phyloP scores from a whole-genome alignment of 2,888 invertebrate genomes.

The Ryuthela nishihirai region DNA sequence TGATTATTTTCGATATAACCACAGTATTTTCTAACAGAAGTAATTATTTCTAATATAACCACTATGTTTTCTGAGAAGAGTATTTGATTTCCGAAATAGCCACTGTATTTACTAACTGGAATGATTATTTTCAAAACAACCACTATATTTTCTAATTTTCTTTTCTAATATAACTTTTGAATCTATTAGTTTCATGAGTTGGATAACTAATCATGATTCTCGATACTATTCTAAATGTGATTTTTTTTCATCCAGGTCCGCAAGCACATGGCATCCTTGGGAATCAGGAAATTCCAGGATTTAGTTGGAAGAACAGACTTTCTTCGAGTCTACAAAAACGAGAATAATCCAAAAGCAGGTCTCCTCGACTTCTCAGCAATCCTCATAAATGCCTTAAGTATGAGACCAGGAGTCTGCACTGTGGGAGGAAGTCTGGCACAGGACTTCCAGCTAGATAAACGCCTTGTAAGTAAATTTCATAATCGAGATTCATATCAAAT shows the following conservation, averaged over 20 bases:
- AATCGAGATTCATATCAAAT: no score
- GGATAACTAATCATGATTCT: background rate
- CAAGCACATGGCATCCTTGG: constrained; percentile 82
- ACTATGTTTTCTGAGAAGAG: no score
- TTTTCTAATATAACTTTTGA: no score
- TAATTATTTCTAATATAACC: no score
- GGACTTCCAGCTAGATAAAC: constrained; percentile 59
- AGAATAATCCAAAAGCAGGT: constrained; percentile 72
- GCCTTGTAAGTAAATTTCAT: constrained; percentile 74
- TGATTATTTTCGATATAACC: no score
- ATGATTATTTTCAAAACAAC: no score
- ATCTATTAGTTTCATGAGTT: no score
- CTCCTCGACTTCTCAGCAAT: constrained; percentile 79
- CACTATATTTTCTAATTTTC: no score
- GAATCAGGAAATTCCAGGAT: constrained; percentile 82
- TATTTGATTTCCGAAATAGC: no score
- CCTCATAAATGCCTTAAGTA: constrained; percentile 80
- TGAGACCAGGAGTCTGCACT: constrained; percentile 86
- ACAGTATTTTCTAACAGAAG: no score
- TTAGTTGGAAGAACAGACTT: constrained; percentile 88
- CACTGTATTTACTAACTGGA: no score
- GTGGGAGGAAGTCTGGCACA: constrained; percentile 80
- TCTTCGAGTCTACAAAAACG: constrained; percentile 67
- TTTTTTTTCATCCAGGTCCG: constrained; percentile 62
- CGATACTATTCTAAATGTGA: background rate